phyloP scores from a whole-genome alignment of 2,888 invertebrate species.

The Rhagium mordax region DNA sequence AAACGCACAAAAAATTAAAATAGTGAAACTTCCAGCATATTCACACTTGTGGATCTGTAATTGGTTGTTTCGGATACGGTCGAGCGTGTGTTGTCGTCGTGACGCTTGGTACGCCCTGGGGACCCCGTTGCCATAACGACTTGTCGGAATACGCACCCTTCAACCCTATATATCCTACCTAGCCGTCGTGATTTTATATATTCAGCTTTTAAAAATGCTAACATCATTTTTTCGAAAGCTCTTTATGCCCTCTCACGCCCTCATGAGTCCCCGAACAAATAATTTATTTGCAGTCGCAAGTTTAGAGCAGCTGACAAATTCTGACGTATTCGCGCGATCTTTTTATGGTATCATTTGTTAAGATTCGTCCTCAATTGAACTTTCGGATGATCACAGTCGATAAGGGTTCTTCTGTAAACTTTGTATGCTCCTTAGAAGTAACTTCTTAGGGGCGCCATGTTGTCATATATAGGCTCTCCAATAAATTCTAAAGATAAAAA shows the following conservation, averaged over 20 bases:
- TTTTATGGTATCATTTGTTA: not conserved
- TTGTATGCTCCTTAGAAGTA: too few species aligned
- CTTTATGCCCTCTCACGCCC: constrained; percentile 25
- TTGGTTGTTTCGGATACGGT: constrained; percentile 32
- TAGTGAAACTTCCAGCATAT: constrained; percentile 16
- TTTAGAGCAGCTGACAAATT: constrained; percentile 31
- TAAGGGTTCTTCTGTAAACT: not conserved
- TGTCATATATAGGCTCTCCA: too few species aligned
- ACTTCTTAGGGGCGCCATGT: too few species aligned
- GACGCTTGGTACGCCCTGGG: constrained; percentile 24
- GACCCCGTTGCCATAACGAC: constrained; percentile 38
- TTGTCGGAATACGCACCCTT: constrained; percentile 16
- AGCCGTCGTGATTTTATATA: constrained; percentile 27
- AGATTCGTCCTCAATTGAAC: not conserved
- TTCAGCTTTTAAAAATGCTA: constrained; percentile 31
- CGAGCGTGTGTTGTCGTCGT: constrained; percentile 29
- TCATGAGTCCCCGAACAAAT: constrained; percentile 22
- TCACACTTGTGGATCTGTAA: constrained; percentile 37
- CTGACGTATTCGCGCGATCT: not conserved
- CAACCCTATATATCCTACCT: not conserved
- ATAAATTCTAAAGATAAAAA: too few species aligned
- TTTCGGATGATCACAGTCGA: not conserved
- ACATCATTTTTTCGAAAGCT: constrained; percentile 30
- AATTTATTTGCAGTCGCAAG: constrained; percentile 35
- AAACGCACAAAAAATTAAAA: not conserved